A percentile compares a stretch with the other conserved stretches of the same genome.
Conservation (phyloP, 2,113 vertebrate genomes). For the Leptocoma aspasia region DNA sequence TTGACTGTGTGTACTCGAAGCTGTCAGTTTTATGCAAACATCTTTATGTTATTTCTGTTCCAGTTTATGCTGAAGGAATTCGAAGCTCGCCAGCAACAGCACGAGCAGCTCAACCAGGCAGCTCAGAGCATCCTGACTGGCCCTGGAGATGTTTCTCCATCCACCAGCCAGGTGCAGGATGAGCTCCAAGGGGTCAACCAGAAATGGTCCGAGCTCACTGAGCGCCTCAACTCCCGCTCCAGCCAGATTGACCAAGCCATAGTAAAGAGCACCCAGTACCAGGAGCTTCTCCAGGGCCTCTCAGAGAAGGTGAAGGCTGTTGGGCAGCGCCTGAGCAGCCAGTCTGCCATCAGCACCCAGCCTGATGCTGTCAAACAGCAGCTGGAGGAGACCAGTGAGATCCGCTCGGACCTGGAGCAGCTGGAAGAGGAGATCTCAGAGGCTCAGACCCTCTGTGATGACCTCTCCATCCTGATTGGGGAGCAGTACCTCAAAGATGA, state of each 20-base stretch:
- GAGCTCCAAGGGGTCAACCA: slow-evolving; percentile 85
- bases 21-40: slow-evolving; percentile 66
- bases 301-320: slow-evolving; percentile 82
- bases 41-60: slow-evolving; percentile 60
- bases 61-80: slow-evolving; percentile 99
- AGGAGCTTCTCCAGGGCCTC: slow-evolving; percentile 83
- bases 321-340: slow-evolving; percentile 81
- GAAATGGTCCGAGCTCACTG: slow-evolving; percentile 88
- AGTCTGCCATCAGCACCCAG: slow-evolving; percentile 86
- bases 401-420: slow-evolving; percentile 90
- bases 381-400: slow-evolving; percentile 92
- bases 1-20: slow-evolving; percentile 60
- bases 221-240: slow-evolving; percentile 83
- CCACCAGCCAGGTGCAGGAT: slow-evolving; percentile 77
- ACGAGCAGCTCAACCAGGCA: slow-evolving; percentile 89
- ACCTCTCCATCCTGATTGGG: slow-evolving; percentile 87
- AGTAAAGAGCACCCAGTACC: slow-evolving; percentile 88
- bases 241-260: slow-evolving; percentile 89
- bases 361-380: slow-evolving; percentile 90
- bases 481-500: slow-evolving; percentile 96
- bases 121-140: slow-evolving; percentile 88
- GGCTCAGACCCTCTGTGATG: slow-evolving; percentile 84
- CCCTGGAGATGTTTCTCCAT: slow-evolving; percentile 75
- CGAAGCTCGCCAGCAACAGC: slow-evolving; percentile 89
- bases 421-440: slow-evolving; percentile 80